These are phyloP conservation scores for Rhinichthys klamathensis DNA, from an alignment of 2,113 vertebrate species.

Conservation along the genomic window DNA sequence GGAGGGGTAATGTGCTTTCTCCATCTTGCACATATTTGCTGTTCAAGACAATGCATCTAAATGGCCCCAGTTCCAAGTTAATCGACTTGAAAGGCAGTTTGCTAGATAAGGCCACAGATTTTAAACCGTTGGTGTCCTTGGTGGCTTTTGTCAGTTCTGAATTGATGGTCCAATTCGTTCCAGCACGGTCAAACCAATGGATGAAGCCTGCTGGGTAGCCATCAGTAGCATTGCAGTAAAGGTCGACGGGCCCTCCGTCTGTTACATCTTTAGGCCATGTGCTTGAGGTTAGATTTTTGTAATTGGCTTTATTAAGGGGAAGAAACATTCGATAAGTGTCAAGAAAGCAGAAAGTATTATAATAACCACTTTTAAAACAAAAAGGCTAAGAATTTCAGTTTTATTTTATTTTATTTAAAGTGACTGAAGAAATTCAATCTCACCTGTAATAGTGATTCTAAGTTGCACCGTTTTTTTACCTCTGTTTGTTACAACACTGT, in stretches of 20 bases:
- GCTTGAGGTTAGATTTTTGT: conserved; percentile 43
- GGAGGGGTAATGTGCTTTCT: fast-evolving
- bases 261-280: neutral
- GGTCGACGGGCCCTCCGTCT: neutral
- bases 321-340: neutral
- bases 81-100: neutral
- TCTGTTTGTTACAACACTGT: neutral
- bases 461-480: fast-evolving
- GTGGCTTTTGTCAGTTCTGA: fast-evolving
- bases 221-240: conserved; percentile 60
- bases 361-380: neutral
- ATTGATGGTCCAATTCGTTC: neutral
- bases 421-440: conserved; percentile 33
- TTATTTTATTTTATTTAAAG: no score
- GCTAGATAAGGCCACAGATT: conserved; percentile 64
- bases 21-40: conserved; percentile 37
- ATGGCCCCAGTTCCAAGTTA: neutral
- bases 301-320: conserved; percentile 64
- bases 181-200: conserved; percentile 61
- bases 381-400: neutral
- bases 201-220: conserved; percentile 69
- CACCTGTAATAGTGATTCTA: conserved; percentile 64
- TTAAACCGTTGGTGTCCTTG: neutral
- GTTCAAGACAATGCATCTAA: conserved; percentile 62
- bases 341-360: neutral